Evolutionary conservation across 2,797 vertebrate genomes (phyloP).

Genomic region (Petrocephalus sullivani): DNA sequence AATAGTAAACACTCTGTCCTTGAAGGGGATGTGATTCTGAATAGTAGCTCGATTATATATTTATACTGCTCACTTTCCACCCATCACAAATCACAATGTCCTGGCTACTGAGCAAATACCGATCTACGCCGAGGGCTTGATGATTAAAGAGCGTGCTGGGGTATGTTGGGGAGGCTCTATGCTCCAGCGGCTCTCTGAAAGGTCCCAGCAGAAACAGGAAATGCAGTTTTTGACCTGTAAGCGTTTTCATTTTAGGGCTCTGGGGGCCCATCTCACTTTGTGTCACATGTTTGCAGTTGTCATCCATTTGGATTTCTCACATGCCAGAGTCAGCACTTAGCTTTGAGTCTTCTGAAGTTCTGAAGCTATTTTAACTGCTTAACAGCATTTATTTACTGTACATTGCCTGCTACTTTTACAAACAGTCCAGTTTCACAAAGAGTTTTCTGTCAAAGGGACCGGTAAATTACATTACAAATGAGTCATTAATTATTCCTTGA

Average conservation of each 20-base stretch:
- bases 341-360: not conserved
- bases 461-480: not conserved
- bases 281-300: not conserved
- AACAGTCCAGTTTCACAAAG: not conserved
- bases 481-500: not conserved
- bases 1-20: not conserved
- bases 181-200: not conserved
- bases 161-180: not conserved
- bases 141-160: not conserved
- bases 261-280: not conserved
- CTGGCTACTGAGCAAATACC: not conserved
- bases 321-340: not conserved
- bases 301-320: not conserved
- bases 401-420: not conserved
- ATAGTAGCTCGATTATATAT: not conserved
- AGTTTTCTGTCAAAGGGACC: not conserved
- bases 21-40: not conserved
- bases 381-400: not conserved
- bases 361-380: not conserved
- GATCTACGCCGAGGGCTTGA: not conserved
- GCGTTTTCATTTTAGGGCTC: not conserved
- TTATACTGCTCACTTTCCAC: not conserved
- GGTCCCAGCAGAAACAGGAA: not conserved
- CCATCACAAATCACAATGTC: not conserved
- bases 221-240: not conserved